phyloP scores from a whole-genome alignment of 2,888 invertebrate genomes.

The Phrixothrix hirtus region DNA sequence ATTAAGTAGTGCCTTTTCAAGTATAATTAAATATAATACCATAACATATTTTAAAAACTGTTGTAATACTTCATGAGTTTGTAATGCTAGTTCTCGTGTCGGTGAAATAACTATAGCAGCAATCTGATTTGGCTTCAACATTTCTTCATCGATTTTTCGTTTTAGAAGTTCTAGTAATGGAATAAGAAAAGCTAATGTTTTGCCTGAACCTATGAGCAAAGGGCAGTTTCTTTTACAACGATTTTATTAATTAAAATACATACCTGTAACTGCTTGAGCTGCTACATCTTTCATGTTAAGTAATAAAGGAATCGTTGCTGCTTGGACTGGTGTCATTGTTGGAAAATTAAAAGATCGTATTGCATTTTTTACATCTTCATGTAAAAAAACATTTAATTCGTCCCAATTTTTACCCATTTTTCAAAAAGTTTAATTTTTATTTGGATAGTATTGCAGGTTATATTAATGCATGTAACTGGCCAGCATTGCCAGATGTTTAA shows the following conservation, averaged over 20 bases:
- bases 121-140: slow-evolving; percentile 74
- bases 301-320: slow-evolving; percentile 86
- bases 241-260: not conserved
- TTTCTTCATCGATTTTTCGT: slow-evolving; percentile 62
- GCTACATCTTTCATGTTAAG: slow-evolving; percentile 93
- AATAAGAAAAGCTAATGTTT: slow-evolving; percentile 93
- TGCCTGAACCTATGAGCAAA: slow-evolving; percentile 79
- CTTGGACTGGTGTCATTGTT: slow-evolving; percentile 70
- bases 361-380: slow-evolving; percentile 55
- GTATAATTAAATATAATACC: too few species aligned
- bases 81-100: slow-evolving; percentile 91
- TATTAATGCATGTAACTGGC: not conserved
- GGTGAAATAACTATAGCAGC: slow-evolving; percentile 93
- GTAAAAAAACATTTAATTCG: slow-evolving; percentile 55
- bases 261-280: slow-evolving; percentile 90
- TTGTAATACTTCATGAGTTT: slow-evolving; percentile 73
- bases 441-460: not conserved
- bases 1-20: not conserved
- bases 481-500: not conserved
- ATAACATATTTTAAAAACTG: slow-evolving; percentile 57
- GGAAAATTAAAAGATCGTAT: slow-evolving; percentile 60
- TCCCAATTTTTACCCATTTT: slow-evolving; percentile 56
- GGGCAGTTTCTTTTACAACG: not conserved
- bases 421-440: not conserved
- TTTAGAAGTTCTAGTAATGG: slow-evolving; percentile 86